Base-by-base conservation (phyloP, 2,797 vertebrate genomes). In the Muraenolepis orangiensis region DNA sequence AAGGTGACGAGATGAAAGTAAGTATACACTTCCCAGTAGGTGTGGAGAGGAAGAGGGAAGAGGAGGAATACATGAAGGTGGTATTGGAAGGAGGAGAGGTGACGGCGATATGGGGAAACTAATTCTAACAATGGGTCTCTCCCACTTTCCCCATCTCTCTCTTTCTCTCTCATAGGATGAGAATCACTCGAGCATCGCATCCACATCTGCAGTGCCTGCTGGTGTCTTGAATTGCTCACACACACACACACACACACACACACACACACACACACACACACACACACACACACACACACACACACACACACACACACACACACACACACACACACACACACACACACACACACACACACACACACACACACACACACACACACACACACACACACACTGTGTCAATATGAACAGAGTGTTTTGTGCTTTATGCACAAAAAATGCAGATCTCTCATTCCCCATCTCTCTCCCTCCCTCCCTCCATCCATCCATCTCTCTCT, bases 141-240 rank as follows among this genome's bases (percentile, higher is more conserved):
- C 28, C 57, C 46, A 36, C 42, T 7, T 36, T 46, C 66, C 30
- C 67, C 38, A 29, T 70, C 18, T 12, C 73, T 10, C 29, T 34
- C 64, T 12, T 10, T 28, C 32, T 14, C 70, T 76, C 78, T 72
- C 66, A 29, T 73, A 76, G 72, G 46, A 78, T 74, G 73, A 81
- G 72, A 89, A 74, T 81, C 82, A 85, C 80, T 87, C 79, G 78
- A 66, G 85, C 84, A 85, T 77, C 80, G 80, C 82, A 83, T 79
- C 73, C 73, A 83, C 85, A 91, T 88, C 89, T 89, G 85, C 78
- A 86, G 71, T 75, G 72, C 73, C 28, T 46, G 78, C 77, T 85
- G 78, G 74, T 71, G 66, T 77, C 83, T 70, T 77, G 79, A 75
- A 85, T 85, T 20, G n/a, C 34, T 23, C 69, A 38, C 72, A 71